These are phyloP conservation scores for Phoenicopterus ruber DNA, from an alignment of 2,113 vertebrate genomes.

Conservation along the genomic window DNA sequence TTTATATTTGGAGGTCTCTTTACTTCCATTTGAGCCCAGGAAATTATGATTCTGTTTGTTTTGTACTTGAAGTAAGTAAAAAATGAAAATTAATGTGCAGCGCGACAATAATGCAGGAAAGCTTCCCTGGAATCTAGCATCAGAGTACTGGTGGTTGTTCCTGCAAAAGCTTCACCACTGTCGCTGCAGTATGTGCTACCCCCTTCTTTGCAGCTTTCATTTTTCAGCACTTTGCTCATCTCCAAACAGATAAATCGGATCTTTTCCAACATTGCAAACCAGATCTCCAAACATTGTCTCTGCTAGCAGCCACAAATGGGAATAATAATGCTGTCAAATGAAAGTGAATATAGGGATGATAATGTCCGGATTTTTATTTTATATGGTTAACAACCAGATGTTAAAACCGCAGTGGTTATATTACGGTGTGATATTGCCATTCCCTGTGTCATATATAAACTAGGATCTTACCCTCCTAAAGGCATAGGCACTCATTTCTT, in stretches of 20 bases:
- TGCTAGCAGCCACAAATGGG: background rate
- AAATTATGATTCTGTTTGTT: background rate
- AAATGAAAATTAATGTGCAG: background rate
- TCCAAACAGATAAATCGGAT: background rate
- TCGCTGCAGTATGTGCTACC: background rate
- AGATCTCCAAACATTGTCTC: background rate
- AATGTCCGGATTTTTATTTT: background rate
- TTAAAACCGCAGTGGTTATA: background rate
- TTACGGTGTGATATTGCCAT: background rate
- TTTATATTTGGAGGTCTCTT: background rate
- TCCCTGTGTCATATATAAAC: background rate
- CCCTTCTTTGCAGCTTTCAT: background rate
- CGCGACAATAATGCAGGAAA: background rate
- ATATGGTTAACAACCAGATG: background rate
- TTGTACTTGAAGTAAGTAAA: background rate
- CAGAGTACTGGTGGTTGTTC: background rate
- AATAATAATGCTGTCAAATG: background rate
- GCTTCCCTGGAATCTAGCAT: background rate
- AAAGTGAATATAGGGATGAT: background rate
- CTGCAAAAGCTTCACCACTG: background rate
- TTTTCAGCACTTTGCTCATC: background rate
- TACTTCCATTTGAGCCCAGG: background rate
- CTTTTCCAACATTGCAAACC: background rate
- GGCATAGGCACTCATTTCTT: background rate
- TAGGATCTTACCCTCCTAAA: background rate